Evolutionary conservation across 2,888 invertebrate genomes (phyloP), one percentile per base, ranked within the genome.

Genomic region (Trissolcus brochymenae): DNA sequence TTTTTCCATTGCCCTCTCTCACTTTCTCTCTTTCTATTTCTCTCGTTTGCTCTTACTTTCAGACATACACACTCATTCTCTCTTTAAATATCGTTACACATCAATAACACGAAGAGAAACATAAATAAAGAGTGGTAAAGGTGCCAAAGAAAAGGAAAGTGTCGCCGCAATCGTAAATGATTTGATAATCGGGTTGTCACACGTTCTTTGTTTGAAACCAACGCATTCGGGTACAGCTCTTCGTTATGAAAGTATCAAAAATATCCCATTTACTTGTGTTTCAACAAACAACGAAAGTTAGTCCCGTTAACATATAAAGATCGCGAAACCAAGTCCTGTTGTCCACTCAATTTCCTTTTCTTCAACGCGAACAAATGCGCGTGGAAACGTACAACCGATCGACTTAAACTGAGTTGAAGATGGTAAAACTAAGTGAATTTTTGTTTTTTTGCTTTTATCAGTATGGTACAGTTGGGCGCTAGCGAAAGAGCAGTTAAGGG

Each of bases 231-330:
- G 84, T 66, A 61, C 84, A 84, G 82, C 82, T 83, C 82, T 83
- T 84, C 83, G 86, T 88, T 91, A 91, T 91, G 90, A 91, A 91
- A 91, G 91, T 91, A 91, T 91, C 91, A 91, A 91, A 91, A 91
- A 91, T 91, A 91, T 91, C 90, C 87, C 89, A 89, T 89, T 84
- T 88, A 85, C 84, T 84, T 84, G 83, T 84, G 81, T 83, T 84
- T 84, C 86, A 87, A 87, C 87, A 86, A 82, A 86, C 85, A 87
- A 88, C 86, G 83, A 86, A 83, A 87, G 85, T 82, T 51, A 13
- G 16, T 17, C 17, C 17, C 19, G 51, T 46, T 17, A 51, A 51
- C 9, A 4, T n/a, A 41, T 40, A 11, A 11, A 35, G 35, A 35
- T 35, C 35, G 35, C 35, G 35, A 35, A 35, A 35, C 35, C 35